These are phyloP conservation scores for Archips xylosteana DNA, from an alignment of 2,888 invertebrate genomes.

Conservation along the genomic window DNA sequence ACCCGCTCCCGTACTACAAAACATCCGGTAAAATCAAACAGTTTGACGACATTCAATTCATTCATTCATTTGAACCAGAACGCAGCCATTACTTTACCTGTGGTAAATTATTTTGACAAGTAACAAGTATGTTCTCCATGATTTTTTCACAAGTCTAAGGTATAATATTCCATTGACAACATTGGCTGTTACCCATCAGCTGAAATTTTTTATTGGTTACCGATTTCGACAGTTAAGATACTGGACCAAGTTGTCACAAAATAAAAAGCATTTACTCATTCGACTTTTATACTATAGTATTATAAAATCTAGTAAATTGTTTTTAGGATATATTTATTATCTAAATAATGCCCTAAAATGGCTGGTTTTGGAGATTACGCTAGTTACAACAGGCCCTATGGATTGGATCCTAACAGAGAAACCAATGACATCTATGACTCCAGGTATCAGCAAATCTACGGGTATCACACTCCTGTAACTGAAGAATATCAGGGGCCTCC, in stretches of 20 bases:
- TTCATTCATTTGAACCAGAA: neutral
- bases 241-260: neutral
- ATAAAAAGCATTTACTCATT: conserved; percentile 9
- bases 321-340: conserved; percentile 37
- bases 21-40: too few relatives aligned
- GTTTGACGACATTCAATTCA: neutral
- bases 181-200: neutral
- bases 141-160: neutral
- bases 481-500: conserved; percentile 82
- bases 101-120: conserved; percentile 13
- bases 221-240: neutral
- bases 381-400: conserved; percentile 76
- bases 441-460: conserved; percentile 81
- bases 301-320: conserved; percentile 25
- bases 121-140: conserved; percentile 16
- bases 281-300: conserved; percentile 36
- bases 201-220: conserved; percentile 3
- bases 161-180: neutral
- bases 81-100: neutral
- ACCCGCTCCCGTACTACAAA: too few relatives aligned
- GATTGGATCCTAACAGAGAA: conserved; percentile 77
- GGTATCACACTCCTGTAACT: conserved; percentile 78
- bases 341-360: conserved; percentile 58
- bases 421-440: conserved; percentile 79
- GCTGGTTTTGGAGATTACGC: conserved; percentile 80